Base-by-base conservation (phyloP, 1,140 invertebrate genomes). In the Eurytemora carolleeae region DNA sequence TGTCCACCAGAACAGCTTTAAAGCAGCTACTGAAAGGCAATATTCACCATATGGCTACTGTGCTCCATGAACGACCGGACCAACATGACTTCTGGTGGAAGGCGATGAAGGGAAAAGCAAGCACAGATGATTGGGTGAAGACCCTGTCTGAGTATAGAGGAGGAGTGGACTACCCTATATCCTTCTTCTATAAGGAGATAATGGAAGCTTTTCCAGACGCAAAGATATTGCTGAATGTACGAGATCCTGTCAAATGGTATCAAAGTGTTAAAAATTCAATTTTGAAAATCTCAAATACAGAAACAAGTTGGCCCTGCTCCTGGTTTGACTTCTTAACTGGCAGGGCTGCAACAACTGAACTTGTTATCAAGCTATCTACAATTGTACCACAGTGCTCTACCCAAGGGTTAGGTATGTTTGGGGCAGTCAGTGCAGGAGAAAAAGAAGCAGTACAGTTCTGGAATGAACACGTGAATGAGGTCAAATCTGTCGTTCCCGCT, bases 91-190 rank as follows among this genome's bases (percentile, higher is more conserved):
- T n/a, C n/a, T n/a, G n/a, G n/a, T n/a, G n/a, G n/a, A n/a, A n/a
- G n/a, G n/a, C n/a, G n/a, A n/a, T n/a, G n/a, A n/a, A n/a, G n/a
- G n/a, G n/a, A n/a, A n/a, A n/a, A n/a, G n/a, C n/a, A n/a, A n/a
- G n/a, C n/a, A n/a, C n/a, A n/a, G 31, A 7, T 16, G 58, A 59
- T 3, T 59, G 58, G 58, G 15, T n/a, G n/a, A 31, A 24, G 15
- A 24, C 31, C 19, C 31, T 59, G 23, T 22, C 22, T 24, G 58
- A 25, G 19, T 59, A 25, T 31, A 24, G 58, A n/a, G 58, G 23
- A 2, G 58, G 58, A 25, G 58, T 59, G 22, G 58, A 59, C 22
- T 59, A 24, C 31, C 58, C 58, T n/a, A 21, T 59, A 24, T 59
- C 58, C 25, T 25, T 59, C 23, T 59, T 59, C 25, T 59, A 59